Evolutionary conservation across 1,140 invertebrate genomes (phyloP).

Genomic region (Pogonomyrmex californicus): DNA sequence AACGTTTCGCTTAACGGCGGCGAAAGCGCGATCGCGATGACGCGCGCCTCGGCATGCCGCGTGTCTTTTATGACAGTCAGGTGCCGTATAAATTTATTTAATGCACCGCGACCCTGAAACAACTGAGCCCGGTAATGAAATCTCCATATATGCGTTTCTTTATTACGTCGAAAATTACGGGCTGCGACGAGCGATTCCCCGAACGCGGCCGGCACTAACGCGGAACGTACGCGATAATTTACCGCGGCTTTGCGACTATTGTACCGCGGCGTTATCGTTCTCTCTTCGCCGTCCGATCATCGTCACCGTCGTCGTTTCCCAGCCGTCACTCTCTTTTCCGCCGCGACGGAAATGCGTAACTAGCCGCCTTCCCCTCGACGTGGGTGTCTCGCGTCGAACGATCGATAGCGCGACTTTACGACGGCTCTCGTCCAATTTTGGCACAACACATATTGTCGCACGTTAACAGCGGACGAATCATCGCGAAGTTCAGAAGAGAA

Average conservation of each 20-base stretch:
- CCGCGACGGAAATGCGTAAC: not conserved
- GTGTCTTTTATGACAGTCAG: slow-evolving; percentile 78
- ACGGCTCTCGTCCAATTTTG: slow-evolving; percentile 4
- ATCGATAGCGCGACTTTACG: slow-evolving; percentile 21
- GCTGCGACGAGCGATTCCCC: slow-evolving; percentile 64
- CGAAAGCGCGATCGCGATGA: slow-evolving; percentile 72
- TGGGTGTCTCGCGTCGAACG: slow-evolving; percentile 17
- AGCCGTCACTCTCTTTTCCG: slow-evolving; percentile 27
- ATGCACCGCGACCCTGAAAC: slow-evolving; percentile 75
- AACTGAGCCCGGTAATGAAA: slow-evolving; percentile 74
- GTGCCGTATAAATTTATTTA: slow-evolving; percentile 77
- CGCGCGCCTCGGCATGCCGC: slow-evolving; percentile 67
- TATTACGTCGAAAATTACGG: slow-evolving; percentile 75
- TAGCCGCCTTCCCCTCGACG: slow-evolving; percentile 4
- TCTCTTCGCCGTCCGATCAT: not conserved
- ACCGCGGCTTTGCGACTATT: slow-evolving; percentile 54
- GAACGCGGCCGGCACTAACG: slow-evolving; percentile 59
- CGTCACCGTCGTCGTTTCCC: slow-evolving; percentile 3
- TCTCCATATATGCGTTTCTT: slow-evolving; percentile 75
- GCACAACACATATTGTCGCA: not conserved
- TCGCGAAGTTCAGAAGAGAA: not conserved
- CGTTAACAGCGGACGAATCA: not conserved
- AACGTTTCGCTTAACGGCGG: slow-evolving; percentile 65
- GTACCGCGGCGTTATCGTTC: slow-evolving; percentile 41
- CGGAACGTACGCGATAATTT: slow-evolving; percentile 63